Base-by-base conservation (phyloP, 2,888 invertebrate species). In the Amblyjoppa fuscipennis region DNA sequence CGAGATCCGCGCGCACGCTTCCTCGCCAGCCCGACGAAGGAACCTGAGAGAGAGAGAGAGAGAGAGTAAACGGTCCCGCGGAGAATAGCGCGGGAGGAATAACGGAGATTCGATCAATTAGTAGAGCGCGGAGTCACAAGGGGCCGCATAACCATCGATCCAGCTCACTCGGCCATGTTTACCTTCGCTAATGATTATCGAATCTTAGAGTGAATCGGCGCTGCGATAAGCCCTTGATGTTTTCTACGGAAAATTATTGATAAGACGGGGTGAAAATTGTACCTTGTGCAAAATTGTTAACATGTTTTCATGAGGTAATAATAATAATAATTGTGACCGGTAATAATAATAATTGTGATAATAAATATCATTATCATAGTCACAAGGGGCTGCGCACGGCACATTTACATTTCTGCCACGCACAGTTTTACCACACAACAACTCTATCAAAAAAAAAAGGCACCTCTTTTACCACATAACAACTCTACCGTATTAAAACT, bases 1-100 rank as follows among this genome's bases (percentile, higher is more conserved):
- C 78, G 87, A 86, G 81, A 85, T 88, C 2, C 13, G 45, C 45
- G 16, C 59, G 28, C 34, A 25, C 11, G 59, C 45, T 89, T 89
- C 82, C 87, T 82, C 82, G 78, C 74, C 77, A 34, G 78, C 70
- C 71, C 59, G 28, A 45, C 69, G 75, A 81, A 81, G 59, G 34
- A 69, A 75, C 49, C 74, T 20, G 41, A 20, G 20, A 20, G 34
- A 51, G 51, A 11, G 13, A 49, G 13, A 49, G 34, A 51, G 51
- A 34, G 75, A 71, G 59, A 6, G 49, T 31, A 38, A 45, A 49
- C 64, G 51, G 59, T 56, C 28, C 82, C 85, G 51, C 45, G 74
- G 78, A 73, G 76, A 79, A 59, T 81, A 78, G 76, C 41, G 61
- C 49, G 66, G 68, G 77, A 74, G 76, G 73, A 77, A 75, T 71